Percentiles rank a stretch among this genome's conserved stretches.
These are phyloP conservation scores for Rhynchotus rufescens DNA, from an alignment of 2,797 vertebrate species.

Conservation along the genomic window DNA sequence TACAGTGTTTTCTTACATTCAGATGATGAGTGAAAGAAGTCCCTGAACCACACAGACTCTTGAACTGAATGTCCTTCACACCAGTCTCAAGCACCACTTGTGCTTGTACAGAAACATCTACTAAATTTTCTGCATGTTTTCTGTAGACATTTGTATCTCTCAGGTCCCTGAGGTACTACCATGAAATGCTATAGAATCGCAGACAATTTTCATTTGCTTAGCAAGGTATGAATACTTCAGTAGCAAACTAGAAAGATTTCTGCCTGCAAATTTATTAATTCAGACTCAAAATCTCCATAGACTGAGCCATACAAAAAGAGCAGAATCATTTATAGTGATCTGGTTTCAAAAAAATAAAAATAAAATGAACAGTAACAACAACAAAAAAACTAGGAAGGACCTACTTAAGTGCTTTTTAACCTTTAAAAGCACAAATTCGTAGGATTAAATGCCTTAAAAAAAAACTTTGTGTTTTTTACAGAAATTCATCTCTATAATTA, in stretches of 20 bases:
- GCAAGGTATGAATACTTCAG: neutral
- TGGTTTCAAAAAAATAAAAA: neutral
- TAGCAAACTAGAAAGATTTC: neutral
- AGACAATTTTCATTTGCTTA: neutral
- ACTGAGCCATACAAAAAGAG: neutral
- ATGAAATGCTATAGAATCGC: neutral
- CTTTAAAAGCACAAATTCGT: neutral
- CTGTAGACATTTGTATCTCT: neutral
- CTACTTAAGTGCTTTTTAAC: accelerated
- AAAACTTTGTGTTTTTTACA: neutral
- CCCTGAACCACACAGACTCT: neutral
- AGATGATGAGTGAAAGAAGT: neutral
- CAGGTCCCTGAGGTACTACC: neutral
- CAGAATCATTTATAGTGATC: neutral
- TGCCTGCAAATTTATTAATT: neutral
- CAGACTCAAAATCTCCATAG: neutral
- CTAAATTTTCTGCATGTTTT: conserved; percentile 9
- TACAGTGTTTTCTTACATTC: neutral
- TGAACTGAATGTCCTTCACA: neutral
- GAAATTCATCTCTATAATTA: neutral
- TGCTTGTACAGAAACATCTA: neutral
- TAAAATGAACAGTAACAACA: neutral
- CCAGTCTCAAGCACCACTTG: neutral
- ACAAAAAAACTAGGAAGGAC: neutral
- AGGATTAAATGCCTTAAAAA: neutral